These are phyloP conservation scores for Metallyticus violacea DNA, from an alignment of 2,888 invertebrate species.

Conservation along the genomic window DNA sequence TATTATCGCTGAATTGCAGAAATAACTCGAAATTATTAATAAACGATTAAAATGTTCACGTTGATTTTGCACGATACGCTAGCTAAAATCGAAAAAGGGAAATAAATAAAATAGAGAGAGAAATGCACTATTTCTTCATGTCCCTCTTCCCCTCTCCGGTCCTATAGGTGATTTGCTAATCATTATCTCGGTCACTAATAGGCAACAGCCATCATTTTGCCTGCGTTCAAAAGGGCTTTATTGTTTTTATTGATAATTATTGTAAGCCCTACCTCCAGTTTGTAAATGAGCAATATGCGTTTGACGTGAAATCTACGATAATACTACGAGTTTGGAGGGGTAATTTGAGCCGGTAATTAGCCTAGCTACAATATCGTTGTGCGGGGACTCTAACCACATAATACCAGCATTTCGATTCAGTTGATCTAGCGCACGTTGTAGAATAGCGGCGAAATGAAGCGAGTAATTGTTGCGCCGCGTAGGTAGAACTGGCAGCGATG, in stretches of 20 bases:
- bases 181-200: no score
- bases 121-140: no score
- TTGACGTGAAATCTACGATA: slow-evolving; percentile 8
- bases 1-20: no score
- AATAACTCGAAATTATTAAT: no score
- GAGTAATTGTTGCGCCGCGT: not conserved
- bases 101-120: no score
- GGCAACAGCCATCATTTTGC: no score
- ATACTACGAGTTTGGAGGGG: slow-evolving; percentile 6
- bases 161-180: no score
- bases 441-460: slow-evolving; percentile 12
- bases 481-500: not conserved
- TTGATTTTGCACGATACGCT: no score
- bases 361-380: not conserved
- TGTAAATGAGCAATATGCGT: not conserved
- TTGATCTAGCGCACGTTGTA: slow-evolving; percentile 16
- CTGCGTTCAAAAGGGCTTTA: not conserved
- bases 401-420: slow-evolving; percentile 10
- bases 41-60: no score
- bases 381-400: not conserved
- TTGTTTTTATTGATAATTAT: not conserved
- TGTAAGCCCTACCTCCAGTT: not conserved
- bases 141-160: no score
- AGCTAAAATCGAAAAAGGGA: no score
- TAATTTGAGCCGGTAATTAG: slow-evolving; percentile 2